phyloP scores from a whole-genome alignment of 2,888 invertebrate species.

The Tethea ocularis region DNA sequence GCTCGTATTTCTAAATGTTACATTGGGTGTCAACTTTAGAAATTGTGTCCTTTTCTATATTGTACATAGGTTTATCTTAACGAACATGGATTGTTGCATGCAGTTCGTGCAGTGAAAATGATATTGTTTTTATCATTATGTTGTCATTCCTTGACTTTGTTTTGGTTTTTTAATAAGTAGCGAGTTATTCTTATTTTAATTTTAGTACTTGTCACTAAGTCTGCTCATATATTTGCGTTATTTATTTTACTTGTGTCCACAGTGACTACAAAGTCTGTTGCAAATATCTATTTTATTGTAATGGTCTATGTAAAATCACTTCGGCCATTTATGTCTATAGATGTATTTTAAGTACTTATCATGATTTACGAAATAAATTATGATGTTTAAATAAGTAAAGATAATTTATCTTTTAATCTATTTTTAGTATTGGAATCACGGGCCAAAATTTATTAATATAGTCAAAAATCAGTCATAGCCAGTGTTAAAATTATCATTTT shows the following conservation, averaged over 20 bases:
- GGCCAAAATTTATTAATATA: conserved; percentile 78
- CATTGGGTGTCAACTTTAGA: conserved; percentile 18
- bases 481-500: conserved; percentile 47
- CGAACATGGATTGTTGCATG: conserved; percentile 19
- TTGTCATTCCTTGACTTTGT: conserved; percentile 59
- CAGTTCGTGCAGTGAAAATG: conserved; percentile 33
- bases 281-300: conserved; percentile 40
- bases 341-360: conserved; percentile 52
- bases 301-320: conserved; percentile 43
- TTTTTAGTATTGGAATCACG: conserved; percentile 69
- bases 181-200: conserved; percentile 40
- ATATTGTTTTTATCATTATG: conserved; percentile 34
- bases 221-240: conserved; percentile 70
- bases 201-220: conserved; percentile 49
- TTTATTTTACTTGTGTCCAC: conserved; percentile 64
- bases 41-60: conserved; percentile 20
- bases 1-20: conserved; percentile 21
- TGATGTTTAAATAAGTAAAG: conserved; percentile 42
- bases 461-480: conserved; percentile 73
- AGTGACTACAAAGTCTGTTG: conserved; percentile 55
- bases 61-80: conserved; percentile 32
- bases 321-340: conserved; percentile 38
- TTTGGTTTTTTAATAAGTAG: conserved; percentile 43
- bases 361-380: conserved; percentile 51
- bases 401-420: conserved; percentile 43